phyloP scores from a whole-genome alignment of 2,888 invertebrate genomes.

The Pinctada fucata region DNA sequence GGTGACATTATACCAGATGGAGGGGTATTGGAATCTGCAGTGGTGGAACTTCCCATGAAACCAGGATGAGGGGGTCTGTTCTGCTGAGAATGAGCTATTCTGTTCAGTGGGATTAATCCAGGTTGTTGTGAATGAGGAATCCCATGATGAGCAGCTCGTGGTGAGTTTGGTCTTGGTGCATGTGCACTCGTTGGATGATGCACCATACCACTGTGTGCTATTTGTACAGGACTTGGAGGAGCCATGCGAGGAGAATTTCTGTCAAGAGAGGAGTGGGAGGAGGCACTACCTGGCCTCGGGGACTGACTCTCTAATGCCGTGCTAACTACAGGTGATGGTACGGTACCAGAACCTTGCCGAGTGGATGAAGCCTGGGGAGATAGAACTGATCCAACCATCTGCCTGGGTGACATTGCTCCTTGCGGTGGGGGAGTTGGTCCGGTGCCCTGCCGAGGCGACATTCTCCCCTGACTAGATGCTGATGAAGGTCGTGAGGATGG shows the following conservation, averaged over 20 bases:
- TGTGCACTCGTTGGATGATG: neutral
- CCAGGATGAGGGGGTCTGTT: neutral
- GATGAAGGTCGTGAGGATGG: constrained; percentile 16
- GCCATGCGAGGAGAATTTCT: constrained; percentile 5
- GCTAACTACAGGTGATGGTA: constrained; percentile 24
- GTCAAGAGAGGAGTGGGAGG: constrained; percentile 4
- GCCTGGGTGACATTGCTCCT: neutral
- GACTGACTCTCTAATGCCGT: constrained; percentile 5
- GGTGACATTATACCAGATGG: neutral
- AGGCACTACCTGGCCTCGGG: neutral
- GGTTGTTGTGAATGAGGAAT: neutral
- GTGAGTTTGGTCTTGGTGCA: neutral
- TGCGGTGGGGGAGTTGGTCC: neutral
- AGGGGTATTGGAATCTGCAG: neutral
- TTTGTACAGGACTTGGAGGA: neutral
- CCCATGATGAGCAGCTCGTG: neutral
- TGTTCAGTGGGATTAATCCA: neutral
- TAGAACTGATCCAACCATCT: constrained; percentile 5
- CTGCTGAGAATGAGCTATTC: neutral
- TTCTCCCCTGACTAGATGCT: constrained; percentile 10
- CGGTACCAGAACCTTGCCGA: constrained; percentile 22
- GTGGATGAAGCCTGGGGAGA: constrained; percentile 27
- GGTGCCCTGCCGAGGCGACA: constrained; percentile 8
- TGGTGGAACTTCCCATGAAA: neutral
- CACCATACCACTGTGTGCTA: neutral